phyloP scores from a whole-genome alignment of 2,797 vertebrate species.

The Danio tinwini region DNA sequence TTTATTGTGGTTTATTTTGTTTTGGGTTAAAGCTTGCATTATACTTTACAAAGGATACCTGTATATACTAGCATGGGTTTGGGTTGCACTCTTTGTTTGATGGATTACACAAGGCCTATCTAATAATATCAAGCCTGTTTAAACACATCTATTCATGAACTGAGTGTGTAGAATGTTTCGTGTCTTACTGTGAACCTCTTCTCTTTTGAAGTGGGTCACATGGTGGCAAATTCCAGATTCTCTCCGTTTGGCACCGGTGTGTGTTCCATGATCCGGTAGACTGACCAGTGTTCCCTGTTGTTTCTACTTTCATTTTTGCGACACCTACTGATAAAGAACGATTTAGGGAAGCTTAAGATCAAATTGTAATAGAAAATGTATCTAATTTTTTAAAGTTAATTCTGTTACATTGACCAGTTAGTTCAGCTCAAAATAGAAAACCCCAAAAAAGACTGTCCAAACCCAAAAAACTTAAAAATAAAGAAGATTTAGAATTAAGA shows the following conservation, averaged over 20 bases:
- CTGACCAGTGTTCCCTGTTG: slow-evolving; percentile 37
- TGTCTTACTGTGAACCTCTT: slow-evolving; percentile 21
- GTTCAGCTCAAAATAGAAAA: background rate
- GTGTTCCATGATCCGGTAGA: slow-evolving; percentile 55
- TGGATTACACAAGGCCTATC: background rate
- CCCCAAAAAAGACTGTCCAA: too few relatives aligned
- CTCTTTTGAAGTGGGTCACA: slow-evolving; percentile 62
- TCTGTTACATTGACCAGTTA: background rate
- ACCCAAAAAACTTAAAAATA: too few relatives aligned
- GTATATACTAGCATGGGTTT: background rate
- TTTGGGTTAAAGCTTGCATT: background rate
- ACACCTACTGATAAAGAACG: background rate
- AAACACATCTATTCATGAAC: background rate
- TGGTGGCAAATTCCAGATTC: slow-evolving; percentile 58
- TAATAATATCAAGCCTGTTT: slow-evolving; percentile 25
- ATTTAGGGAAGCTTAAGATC: background rate
- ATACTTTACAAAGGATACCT: background rate
- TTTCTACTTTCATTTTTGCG: background rate
- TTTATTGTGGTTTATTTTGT: background rate
- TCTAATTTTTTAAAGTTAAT: background rate
- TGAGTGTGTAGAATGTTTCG: slow-evolving; percentile 6
- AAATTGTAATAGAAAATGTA: background rate
- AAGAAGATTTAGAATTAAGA: too few relatives aligned
- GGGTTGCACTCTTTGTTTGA: slow-evolving; percentile 1
- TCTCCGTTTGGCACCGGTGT: slow-evolving; percentile 53